Percentiles rank a stretch among this genome's conserved stretches.
These are phyloP conservation scores for human DNA, from an alignment of 2,113 vertebrate genomes.

Conservation along the genomic window GRCh38 chr9:2321501-2322000, in stretches of 20 bases:
- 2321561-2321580: not conserved
- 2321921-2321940: not conserved
- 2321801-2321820: not conserved
- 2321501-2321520: not conserved
- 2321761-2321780: not conserved
- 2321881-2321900: not conserved
- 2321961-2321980: not conserved
- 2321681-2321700: not conserved
- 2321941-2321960: not conserved
- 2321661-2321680: not conserved
- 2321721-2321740: not conserved
- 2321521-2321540: not conserved
- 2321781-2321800: not conserved
- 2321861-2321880: not conserved
- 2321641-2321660: not conserved
- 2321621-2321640: not conserved
- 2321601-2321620: not conserved
- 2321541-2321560: not conserved
- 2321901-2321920: not conserved
- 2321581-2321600: not conserved
- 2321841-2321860: not conserved
- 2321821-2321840: not conserved
- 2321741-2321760: not conserved
- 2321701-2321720: not conserved
- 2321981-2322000: not conserved